Conservation (phyloP, 2,888 invertebrate genomes). For the Plebejus argus region DNA sequence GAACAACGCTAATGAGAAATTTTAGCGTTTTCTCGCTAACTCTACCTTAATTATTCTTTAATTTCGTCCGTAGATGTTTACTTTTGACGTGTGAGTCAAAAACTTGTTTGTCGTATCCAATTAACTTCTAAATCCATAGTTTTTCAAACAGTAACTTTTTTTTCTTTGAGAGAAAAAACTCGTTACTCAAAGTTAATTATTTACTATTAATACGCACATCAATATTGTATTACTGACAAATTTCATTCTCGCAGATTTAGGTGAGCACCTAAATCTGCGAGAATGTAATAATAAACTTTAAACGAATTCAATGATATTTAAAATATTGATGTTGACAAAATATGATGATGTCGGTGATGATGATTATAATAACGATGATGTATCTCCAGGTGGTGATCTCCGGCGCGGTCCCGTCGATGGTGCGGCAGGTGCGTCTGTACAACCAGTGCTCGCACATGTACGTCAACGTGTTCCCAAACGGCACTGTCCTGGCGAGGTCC, state of each 20-base stretch:
- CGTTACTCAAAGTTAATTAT: neutral
- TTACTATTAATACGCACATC: too few relatives aligned
- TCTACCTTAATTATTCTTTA: constrained; percentile 26
- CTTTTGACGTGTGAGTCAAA: neutral
- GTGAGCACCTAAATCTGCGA: too few relatives aligned
- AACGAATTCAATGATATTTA: neutral
- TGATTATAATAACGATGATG: neutral
- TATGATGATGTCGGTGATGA: neutral
- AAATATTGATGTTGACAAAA: neutral
- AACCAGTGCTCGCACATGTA: constrained; percentile 85
- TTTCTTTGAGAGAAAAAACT: neutral
- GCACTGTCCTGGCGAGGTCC: constrained; percentile 83
- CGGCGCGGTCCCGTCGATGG: constrained; percentile 87
- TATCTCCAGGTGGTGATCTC: constrained; percentile 84
- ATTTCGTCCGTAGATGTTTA: constrained; percentile 9
- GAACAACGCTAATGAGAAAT: constrained; percentile 27
- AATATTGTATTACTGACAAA: too few relatives aligned
- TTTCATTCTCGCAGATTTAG: too few relatives aligned
- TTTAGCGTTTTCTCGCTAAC: constrained; percentile 27
- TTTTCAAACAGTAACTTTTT: neutral
- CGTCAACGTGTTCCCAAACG: constrained; percentile 84
- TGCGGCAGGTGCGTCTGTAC: constrained; percentile 86
- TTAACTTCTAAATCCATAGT: neutral
- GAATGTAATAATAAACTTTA: too few relatives aligned
- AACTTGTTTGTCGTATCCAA: neutral